A percentile compares a stretch with the other conserved stretches of the same genome.
phyloP scores from a whole-genome alignment of 2,797 vertebrate genomes.

The Melanotaenia parkinsoni region DNA sequence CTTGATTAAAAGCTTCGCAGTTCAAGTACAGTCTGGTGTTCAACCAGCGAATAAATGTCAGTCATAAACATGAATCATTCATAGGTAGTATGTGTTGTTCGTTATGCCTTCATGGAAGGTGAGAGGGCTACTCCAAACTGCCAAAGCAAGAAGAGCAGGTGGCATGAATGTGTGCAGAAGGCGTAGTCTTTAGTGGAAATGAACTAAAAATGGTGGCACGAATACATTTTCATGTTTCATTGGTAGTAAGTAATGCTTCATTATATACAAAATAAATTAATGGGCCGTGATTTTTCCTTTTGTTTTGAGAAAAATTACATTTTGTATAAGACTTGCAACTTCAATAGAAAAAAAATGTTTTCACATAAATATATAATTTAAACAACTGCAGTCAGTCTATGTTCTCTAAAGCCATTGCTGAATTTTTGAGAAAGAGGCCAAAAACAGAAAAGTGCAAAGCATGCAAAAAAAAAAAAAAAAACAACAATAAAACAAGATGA shows the following conservation, averaged over 20 bases:
- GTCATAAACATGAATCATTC: slow-evolving; percentile 61
- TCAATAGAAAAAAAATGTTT: slow-evolving; percentile 54
- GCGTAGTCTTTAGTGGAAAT: slow-evolving; percentile 16
- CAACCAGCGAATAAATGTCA: slow-evolving; percentile 68
- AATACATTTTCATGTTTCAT: slow-evolving; percentile 32
- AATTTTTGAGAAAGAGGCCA: slow-evolving; percentile 29
- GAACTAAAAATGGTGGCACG: neutral
- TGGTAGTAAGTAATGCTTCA: slow-evolving; percentile 20
- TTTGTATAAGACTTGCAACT: slow-evolving; percentile 77
- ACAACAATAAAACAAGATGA: slow-evolving; percentile 34
- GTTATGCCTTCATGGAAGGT: slow-evolving; percentile 91
- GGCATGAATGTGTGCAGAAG: slow-evolving; percentile 27
- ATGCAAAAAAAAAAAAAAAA: slow-evolving; percentile 62
- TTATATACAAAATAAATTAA: slow-evolving; percentile 67
- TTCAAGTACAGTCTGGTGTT: slow-evolving; percentile 74
- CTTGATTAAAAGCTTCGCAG: slow-evolving; percentile 60
- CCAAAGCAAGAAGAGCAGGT: slow-evolving; percentile 53
- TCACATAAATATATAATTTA: slow-evolving; percentile 52
- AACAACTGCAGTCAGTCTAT: slow-evolving; percentile 39
- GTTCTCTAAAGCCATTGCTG: slow-evolving; percentile 17
- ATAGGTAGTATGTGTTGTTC: slow-evolving; percentile 78
- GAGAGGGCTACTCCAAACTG: slow-evolving; percentile 76
- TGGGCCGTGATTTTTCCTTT: slow-evolving; percentile 28
- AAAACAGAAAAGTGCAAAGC: slow-evolving; percentile 68
- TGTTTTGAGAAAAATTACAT: slow-evolving; percentile 24